Evolutionary conservation across 2,888 invertebrate species (phyloP), one percentile per base, ranked within the genome.

Genomic region (Crocallis elinguaria): DNA sequence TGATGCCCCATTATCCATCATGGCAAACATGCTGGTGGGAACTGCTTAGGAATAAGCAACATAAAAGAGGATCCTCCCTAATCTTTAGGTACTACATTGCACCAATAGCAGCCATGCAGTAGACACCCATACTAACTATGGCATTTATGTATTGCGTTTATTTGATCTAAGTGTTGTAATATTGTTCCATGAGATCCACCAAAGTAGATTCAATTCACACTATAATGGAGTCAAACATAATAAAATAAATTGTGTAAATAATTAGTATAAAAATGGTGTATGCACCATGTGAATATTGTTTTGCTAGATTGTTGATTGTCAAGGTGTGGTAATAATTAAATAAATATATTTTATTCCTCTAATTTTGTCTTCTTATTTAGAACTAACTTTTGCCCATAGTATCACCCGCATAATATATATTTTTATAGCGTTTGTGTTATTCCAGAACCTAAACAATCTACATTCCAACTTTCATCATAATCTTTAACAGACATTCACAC

Each of bases 21-120:
- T 98, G 98, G 98, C 82, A 94, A 6, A 93, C 95, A 51, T 98
- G 98, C 82, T 98, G 96, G 95, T 92, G 92, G 53, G 96, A 98
- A 71, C 90, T 98, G 43, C 92, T 94, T 11, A 83, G 92, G 42
- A 94, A 93, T 60, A 94, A 95, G 64, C 96, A 97, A 73, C 92
- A 98, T 51, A 97, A 97, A 81, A 93, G 98, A 42, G 98, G 98
- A 14, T 96, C 96, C 63, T 96, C 96, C 57, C 82, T 98, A 49
- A 92, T 97, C 70, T 95, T 95, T 92, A 94, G 97, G 73, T 95
- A 95, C 82, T 91, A 91, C 73, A 90, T 91, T 60, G 91, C 91
- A 71, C 91, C 91, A 29, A 84, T 89, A 51, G 82, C 86, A 71
- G 84, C 85, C 44, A 60, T 86, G 73, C 84, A 88, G 67, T 88